Conservation (phyloP, 2,797 vertebrate species). For the Furcifer pardalis region DNA sequence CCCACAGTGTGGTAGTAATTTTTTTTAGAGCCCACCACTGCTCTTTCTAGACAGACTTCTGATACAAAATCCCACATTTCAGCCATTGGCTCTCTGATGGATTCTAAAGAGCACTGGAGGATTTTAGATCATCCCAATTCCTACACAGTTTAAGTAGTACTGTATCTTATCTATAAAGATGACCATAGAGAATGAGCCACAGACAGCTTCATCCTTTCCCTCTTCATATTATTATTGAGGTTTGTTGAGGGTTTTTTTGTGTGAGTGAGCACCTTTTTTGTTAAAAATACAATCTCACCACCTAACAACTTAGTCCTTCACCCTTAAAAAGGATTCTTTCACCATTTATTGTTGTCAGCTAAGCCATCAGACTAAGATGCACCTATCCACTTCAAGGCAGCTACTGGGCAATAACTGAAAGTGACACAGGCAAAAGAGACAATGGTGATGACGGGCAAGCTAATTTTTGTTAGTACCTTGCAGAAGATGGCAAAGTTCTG, state of each 20-base stretch:
- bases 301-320: neutral
- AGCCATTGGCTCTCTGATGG: neutral
- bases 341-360: no score
- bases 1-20: no score
- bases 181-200: slow-evolving; percentile 9
- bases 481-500: no score
- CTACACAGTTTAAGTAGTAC: slow-evolving; percentile 55
- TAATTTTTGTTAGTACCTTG: no score
- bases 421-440: no score
- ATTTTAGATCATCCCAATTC: slow-evolving; percentile 31
- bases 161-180: slow-evolving; percentile 46
- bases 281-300: no score
- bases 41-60: neutral
- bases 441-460: no score
- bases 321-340: neutral
- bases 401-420: no score
- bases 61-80: neutral
- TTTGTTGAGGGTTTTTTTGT: slow-evolving; percentile 46
- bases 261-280: slow-evolving; percentile 20
- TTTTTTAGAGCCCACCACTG: no score
- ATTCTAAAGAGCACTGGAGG: neutral
- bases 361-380: no score
- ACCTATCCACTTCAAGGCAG: no score
- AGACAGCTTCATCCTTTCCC: slow-evolving; percentile 11
- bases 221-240: no score